Base-by-base conservation (phyloP, 1,140 invertebrate species). In the Brachionus rubens region DNA sequence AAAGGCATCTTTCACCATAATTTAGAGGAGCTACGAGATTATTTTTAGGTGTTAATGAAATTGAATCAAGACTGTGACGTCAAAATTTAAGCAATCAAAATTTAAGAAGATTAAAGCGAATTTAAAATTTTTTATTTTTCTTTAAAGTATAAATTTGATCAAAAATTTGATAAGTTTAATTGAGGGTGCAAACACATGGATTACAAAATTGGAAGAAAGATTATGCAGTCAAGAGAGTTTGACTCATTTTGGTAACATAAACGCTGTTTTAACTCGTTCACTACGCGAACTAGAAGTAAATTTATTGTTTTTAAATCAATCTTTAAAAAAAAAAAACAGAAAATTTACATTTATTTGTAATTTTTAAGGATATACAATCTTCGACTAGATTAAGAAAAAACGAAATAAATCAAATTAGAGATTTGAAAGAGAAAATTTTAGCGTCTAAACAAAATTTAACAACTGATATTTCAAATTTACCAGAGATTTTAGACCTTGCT, bases 141-240 rank as follows among this genome's bases (percentile, higher is more conserved):
- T 40, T 36, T 9, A 33, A 59, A 65, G 59, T 10, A 24, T 65
- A 28, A 65, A 65, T 65, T 65, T 65, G 40, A 36, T 43, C 7
- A 65, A 65, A 21, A 65, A 65, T 65, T 65, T 65, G 59, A 65
- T 65, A 21, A 65, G 40, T 65, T 26, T 65, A 21, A 9, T 65
- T 0, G 59, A 65, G 12, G 40, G 40, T 41, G 41, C 36, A 3
- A 65, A 28, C 43, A n/a, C 10, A 3, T 65, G 59, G 59, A 41
- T 65, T 36, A 26, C 36, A 43, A 43, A 65, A 26, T 10, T 65
- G 14, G 59, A 65, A 65, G 40, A 65, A n/a, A 65, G 21, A 43
- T 28, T 65, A 1, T 65, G 59, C 41, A 24, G 24, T 10, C 59
- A 65, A 43, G 59, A 65, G 36, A 65, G 19, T 43, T 24, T 65